Base-by-base conservation (phyloP, 1,140 invertebrate genomes). In the Zeugodacus cucurbitae region DNA sequence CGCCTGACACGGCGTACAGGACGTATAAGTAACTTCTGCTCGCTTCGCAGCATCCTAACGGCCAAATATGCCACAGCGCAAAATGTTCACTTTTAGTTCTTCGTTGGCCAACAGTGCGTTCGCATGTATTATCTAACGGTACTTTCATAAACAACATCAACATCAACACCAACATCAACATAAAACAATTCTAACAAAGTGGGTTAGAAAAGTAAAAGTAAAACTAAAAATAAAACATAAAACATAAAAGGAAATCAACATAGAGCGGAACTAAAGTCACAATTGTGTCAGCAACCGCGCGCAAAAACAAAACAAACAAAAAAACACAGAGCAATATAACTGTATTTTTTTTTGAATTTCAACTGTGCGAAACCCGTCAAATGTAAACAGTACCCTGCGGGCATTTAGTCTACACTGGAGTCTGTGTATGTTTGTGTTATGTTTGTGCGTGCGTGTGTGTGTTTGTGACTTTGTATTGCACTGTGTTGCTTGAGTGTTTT, bases 81-180 rank as follows among this genome's bases (percentile, higher is more conserved):
- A 82, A 82, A 82, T 48, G 26, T 48, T 82, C 74, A 41, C n/a
- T 26, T 74, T 82, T 48, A 82, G 74, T 82, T 48, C 74, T 48
- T 29, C 74, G 74, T n/a, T 54, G 44, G 41, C 22, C 74, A 82
- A 82, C 74, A 29, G 20, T 48, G 22, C 7, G 41, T 82, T 29
- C 74, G 74, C 20, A 82, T 41, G 74, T 34, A 82, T 82, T 26
- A n/a, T n/a, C 41, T 82, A 48, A 82, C 37, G 74, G 74, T 14
- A 82, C 48, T 17, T 17, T 20, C 48, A 11, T 11, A 22, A n/a
- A n/a, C n/a, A n/a, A n/a, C n/a, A n/a, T n/a, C n/a, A n/a, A n/a
- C n/a, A n/a, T n/a, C n/a, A n/a, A n/a, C n/a, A n/a, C n/a, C n/a
- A n/a, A n/a, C n/a, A n/a, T n/a, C n/a, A n/a, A 17, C 41, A n/a